phyloP scores from a whole-genome alignment of 2,113 vertebrate genomes.

The Daphoenositta chrysoptera region DNA sequence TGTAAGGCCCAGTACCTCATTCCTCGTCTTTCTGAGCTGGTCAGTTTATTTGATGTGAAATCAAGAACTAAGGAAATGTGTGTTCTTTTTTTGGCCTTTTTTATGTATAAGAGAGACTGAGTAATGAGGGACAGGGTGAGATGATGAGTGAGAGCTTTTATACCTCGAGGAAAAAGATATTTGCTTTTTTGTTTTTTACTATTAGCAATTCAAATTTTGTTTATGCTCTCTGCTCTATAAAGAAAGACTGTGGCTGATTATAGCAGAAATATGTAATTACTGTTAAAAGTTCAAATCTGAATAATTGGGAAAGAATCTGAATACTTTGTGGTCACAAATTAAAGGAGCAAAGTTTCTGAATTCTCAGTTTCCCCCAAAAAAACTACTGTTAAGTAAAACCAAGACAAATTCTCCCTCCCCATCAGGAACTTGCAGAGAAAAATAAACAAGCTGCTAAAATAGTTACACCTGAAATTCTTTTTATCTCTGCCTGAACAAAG shows the following conservation, averaged over 20 bases:
- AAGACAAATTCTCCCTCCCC: neutral
- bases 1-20: neutral
- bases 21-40: neutral
- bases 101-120: neutral
- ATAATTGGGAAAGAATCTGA: constrained; percentile 21
- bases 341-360: neutral
- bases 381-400: neutral
- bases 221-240: constrained; percentile 9
- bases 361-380: neutral
- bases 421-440: neutral
- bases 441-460: neutral
- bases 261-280: constrained; percentile 35
- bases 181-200: neutral
- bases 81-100: neutral
- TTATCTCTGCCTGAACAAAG: neutral
- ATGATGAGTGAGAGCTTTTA: constrained; percentile 10
- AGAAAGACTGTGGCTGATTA: constrained; percentile 28
- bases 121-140: neutral
- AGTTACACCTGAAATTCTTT: neutral
- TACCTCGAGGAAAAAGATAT: neutral
- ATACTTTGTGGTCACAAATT: neutral
- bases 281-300: constrained; percentile 49
- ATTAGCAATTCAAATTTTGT: constrained; percentile 48
- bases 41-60: neutral
- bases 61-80: neutral